Percentiles rank a stretch among this genome's conserved stretches.
These are phyloP conservation scores for Gallinago paraguaiae DNA, from an alignment of 2,113 vertebrate genomes.

Conservation along the genomic window DNA sequence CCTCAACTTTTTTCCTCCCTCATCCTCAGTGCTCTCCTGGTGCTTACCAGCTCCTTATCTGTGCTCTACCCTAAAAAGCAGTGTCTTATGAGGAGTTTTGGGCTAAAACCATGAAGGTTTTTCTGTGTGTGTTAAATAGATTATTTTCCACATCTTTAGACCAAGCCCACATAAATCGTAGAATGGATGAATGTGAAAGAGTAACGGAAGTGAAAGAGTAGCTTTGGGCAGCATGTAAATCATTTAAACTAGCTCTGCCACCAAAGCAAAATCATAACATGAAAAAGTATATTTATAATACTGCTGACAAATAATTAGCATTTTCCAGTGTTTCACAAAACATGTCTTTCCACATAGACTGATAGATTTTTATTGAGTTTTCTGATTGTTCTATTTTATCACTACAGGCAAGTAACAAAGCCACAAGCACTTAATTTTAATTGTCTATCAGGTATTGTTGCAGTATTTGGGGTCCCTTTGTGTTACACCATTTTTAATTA, in stretches of 20 bases:
- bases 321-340: constrained; percentile 7
- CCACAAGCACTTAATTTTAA: constrained; percentile 6
- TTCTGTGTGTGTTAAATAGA: not conserved
- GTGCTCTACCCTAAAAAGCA: not conserved
- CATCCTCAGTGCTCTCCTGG: accelerated
- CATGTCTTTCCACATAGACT: not conserved
- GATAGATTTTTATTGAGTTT: constrained; percentile 32
- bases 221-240: not conserved
- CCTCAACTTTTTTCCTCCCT: not conserved
- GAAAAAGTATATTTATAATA: not conserved
- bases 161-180: not conserved
- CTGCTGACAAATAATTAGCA: not conserved
- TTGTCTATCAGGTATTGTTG: not conserved
- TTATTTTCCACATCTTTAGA: not conserved
- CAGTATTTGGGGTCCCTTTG: not conserved
- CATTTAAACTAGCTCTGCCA: not conserved
- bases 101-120: not conserved
- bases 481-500: constrained; percentile 5
- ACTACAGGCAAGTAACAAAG: not conserved
- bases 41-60: not conserved
- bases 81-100: not conserved
- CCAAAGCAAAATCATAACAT: not conserved
- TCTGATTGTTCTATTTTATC: constrained; percentile 38
- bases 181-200: not conserved
- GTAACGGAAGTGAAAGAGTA: not conserved